Base-by-base conservation (phyloP, 2,888 invertebrate species). In the Thera obeliscata region DNA sequence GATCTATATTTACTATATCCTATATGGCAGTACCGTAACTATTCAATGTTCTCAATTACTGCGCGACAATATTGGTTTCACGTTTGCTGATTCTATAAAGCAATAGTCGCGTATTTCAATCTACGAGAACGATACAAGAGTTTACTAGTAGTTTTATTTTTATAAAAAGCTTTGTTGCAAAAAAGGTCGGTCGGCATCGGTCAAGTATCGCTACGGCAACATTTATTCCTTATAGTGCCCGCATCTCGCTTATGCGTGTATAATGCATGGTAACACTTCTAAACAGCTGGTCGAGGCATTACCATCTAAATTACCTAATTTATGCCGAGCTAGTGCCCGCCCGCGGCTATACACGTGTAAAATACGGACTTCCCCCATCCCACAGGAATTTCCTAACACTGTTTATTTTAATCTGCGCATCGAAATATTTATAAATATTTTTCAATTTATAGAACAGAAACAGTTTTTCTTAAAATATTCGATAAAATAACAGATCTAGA, bases 291-390 rank as follows among this genome's bases (percentile, higher is more conserved):
- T 57, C 69, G 71, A 71, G 71, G 74, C 75, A 75, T 75, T 74
- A 75, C 74, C 75, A 75, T 75, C 75, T 74, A 75, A 75, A 75
- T 75, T 75, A 75, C 75, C 74, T 72, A 74, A 75, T 75, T 75
- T 75, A 75, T 75, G 75, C 72, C 70, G 61, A 74, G 71, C 74
- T 71, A 75, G 69, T 71, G 58, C 64, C 52, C 54, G 64, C 74
- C 61, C 69, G 71, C 69, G 70, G 71, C 68, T 60, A 63, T 54
- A 64, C 67, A 64, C 69, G 63, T 67, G 63, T 67, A 65, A 73
- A 68, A 70, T 65, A 75, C 67, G 69, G 70, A 66, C 71, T 67
- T 75, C 69, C 69, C 68, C 71, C 72, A 66, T 71, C 75, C 74
- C 71, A 63, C 35, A 61, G 69, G 70, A 70, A 36, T 67, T 43